These are phyloP conservation scores for Probosciger aterrimus DNA, from an alignment of 2,113 vertebrate genomes.

Conservation along the genomic window DNA sequence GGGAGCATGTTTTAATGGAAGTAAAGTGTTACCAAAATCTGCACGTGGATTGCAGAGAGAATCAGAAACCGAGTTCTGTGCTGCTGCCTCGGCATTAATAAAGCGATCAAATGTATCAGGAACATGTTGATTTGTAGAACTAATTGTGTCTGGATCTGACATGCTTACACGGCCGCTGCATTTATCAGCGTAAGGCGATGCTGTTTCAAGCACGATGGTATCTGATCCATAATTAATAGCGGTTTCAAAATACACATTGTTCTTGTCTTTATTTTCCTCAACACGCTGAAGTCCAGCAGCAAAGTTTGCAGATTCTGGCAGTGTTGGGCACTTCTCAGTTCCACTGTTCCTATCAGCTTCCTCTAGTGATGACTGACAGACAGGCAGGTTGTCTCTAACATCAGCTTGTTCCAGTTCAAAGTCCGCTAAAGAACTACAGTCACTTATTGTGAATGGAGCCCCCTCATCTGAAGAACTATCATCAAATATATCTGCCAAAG, in stretches of 20 bases:
- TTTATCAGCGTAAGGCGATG: background rate
- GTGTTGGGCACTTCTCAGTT: background rate
- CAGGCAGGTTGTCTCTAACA: background rate
- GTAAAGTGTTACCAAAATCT: background rate
- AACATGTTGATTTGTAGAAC: background rate
- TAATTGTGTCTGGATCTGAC: background rate
- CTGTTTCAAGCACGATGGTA: background rate
- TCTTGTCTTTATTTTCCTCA: background rate
- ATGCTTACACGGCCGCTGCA: rapidly evolving
- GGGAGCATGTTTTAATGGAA: background rate
- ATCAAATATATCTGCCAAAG: background rate
- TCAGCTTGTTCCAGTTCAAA: background rate
- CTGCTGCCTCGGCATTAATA: background rate
- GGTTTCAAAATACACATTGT: background rate
- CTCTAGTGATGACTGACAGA: rapidly evolving
- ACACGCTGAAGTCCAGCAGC: background rate
- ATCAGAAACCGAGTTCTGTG: background rate
- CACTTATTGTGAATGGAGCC: slow-evolving; percentile 69
- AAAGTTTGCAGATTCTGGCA: background rate
- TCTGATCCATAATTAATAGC: background rate
- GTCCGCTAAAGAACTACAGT: slow-evolving; percentile 39
- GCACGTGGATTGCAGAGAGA: background rate
- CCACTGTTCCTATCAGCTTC: background rate
- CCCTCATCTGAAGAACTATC: slow-evolving; percentile 63
- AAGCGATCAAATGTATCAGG: background rate